These are phyloP conservation scores for Plusia festucae DNA, from an alignment of 2,888 invertebrate genomes.

Conservation along the genomic window DNA sequence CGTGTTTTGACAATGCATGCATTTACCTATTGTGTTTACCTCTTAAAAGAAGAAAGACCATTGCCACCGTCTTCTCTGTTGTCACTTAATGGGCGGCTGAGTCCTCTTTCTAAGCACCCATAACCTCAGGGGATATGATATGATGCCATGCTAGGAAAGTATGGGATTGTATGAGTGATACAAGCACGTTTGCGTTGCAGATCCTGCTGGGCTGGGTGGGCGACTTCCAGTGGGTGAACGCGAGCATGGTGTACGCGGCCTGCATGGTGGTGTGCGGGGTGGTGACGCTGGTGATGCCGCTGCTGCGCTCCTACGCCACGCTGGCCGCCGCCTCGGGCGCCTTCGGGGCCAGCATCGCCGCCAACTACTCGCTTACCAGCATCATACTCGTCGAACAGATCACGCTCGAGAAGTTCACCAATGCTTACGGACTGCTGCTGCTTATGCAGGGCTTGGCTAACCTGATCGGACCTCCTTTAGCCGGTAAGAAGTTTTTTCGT, in stretches of 20 bases:
- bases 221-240: constrained; percentile 94
- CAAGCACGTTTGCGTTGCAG: constrained; percentile 78
- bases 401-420: constrained; percentile 96
- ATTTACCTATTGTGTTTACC: too few relatives aligned
- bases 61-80: too few relatives aligned
- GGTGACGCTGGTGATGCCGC: constrained; percentile 91
- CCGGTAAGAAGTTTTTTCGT: constrained; percentile 90
- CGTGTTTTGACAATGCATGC: too few relatives aligned
- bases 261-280: constrained; percentile 93
- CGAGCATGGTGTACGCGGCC: constrained; percentile 94
- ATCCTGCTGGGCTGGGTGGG: constrained; percentile 96
- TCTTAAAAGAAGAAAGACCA: too few relatives aligned
- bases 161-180: too few relatives aligned
- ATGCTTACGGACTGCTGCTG: constrained; percentile 96
- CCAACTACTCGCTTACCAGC: constrained; percentile 97
- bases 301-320: constrained; percentile 87
- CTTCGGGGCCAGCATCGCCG: constrained; percentile 97
- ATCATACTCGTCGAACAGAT: constrained; percentile 97
- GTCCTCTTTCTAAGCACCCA: too few relatives aligned
- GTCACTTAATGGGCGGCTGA: too few relatives aligned
- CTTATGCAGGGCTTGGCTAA: constrained; percentile 97
- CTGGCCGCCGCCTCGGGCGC: constrained; percentile 92
- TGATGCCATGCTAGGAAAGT: too few relatives aligned
- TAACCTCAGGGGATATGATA: too few relatives aligned
- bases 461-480: constrained; percentile 96